Percentiles rank a stretch among this genome's conserved stretches.
Conservation (phyloP, 2,113 vertebrate genomes). For the Mesitornis unicolor region DNA sequence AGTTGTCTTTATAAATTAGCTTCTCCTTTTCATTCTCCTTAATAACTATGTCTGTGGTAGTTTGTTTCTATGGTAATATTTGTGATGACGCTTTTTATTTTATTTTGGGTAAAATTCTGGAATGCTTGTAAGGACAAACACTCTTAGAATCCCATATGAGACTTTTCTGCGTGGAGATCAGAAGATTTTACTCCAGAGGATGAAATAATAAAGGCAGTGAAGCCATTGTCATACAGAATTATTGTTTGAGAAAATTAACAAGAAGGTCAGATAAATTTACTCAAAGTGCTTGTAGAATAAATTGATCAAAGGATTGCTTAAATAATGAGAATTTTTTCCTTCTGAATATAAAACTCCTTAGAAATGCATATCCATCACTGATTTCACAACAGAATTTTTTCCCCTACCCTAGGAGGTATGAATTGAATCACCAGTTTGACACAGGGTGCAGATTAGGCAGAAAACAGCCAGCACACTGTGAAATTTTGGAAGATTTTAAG, state of each 20-base stretch:
- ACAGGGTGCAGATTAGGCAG: background rate
- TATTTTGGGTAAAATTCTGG: background rate
- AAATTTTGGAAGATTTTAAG: background rate
- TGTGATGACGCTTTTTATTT: background rate
- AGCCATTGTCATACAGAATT: background rate
- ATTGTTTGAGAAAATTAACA: constrained; percentile 30
- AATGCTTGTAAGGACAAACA: background rate
- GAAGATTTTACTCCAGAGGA: background rate
- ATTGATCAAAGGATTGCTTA: constrained; percentile 15
- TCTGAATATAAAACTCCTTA: background rate
- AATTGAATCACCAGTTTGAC: background rate
- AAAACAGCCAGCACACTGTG: background rate
- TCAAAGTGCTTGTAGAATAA: background rate
- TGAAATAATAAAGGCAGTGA: background rate
- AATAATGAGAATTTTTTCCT: background rate
- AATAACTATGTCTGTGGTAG: background rate
- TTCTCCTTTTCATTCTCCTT: background rate
- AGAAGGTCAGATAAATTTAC: constrained; percentile 23
- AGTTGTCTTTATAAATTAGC: background rate
- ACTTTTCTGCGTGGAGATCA: background rate
- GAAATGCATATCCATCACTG: background rate
- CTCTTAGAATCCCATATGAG: background rate
- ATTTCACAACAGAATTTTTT: background rate
- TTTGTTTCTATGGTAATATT: constrained; percentile 27
- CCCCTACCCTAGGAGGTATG: background rate